phyloP scores from a whole-genome alignment of 1,140 invertebrate genomes.

The Glossosoma conforme region DNA sequence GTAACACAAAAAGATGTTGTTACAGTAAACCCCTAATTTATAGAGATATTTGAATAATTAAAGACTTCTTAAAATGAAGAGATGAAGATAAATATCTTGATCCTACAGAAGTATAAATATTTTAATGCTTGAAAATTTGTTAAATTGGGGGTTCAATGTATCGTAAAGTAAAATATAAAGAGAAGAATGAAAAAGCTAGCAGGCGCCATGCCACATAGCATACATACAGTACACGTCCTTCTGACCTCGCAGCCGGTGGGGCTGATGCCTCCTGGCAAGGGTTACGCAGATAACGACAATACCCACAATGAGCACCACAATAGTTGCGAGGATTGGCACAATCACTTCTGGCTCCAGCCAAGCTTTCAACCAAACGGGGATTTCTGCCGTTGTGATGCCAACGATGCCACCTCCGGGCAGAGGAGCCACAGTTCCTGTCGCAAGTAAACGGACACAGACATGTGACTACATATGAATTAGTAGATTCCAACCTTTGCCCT shows the following conservation, averaged over 20 bases:
- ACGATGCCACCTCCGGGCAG: constrained; percentile 58
- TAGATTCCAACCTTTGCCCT: constrained; percentile 69
- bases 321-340: constrained; percentile 76
- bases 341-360: constrained; percentile 85
- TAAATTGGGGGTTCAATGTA: no score
- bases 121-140: no score
- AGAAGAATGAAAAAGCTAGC: constrained; percentile 40
- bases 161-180: no score
- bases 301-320: constrained; percentile 82
- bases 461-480: constrained; percentile 28
- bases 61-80: no score
- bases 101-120: no score
- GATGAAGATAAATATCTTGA: no score
- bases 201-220: constrained; percentile 42
- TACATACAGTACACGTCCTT: constrained; percentile 63
- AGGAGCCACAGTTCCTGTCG: constrained; percentile 72
- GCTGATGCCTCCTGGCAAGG: constrained; percentile 68
- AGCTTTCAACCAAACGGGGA: constrained; percentile 75
- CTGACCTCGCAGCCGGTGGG: constrained; percentile 75
- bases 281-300: constrained; percentile 85
- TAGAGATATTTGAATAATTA: no score
- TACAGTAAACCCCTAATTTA: no score
- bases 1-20: no score
- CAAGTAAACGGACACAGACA: constrained; percentile 33
- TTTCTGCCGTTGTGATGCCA: constrained; percentile 47